Percentiles rank a stretch among this genome's conserved stretches.
These are phyloP conservation scores for Phoxinus dragarum DNA, from an alignment of 2,797 vertebrate genomes.

Conservation along the genomic window DNA sequence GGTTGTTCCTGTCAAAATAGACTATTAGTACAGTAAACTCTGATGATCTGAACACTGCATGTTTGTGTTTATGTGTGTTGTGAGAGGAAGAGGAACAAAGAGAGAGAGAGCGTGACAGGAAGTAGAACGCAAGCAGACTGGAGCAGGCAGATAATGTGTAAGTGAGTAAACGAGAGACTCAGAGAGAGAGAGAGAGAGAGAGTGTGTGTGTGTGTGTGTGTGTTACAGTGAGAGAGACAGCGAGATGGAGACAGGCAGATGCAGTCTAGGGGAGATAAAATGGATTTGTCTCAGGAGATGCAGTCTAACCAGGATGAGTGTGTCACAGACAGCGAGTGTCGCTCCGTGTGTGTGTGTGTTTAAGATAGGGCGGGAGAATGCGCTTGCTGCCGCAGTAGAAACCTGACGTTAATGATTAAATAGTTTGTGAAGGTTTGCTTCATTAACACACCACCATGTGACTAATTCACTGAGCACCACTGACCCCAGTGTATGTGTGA, in stretches of 20 bases:
- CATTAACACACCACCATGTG: constrained; percentile 63
- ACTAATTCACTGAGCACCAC: constrained; percentile 61
- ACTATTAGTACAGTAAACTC: constrained; percentile 15
- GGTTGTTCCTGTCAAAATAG: neutral
- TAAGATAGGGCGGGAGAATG: constrained; percentile 52
- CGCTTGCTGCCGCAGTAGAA: constrained; percentile 39
- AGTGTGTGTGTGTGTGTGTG: constrained; percentile 45
- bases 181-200: constrained; percentile 31
- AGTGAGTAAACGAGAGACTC: constrained; percentile 29
- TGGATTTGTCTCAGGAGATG: constrained; percentile 57
- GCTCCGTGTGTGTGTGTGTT: constrained; percentile 25
- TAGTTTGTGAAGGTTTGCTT: constrained; percentile 63
- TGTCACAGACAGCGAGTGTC: constrained; percentile 53
- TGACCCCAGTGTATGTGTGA: constrained; percentile 52
- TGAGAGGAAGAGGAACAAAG: constrained; percentile 10
- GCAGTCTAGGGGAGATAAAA: constrained; percentile 45
- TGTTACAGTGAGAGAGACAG: constrained; percentile 44
- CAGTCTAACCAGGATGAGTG: constrained; percentile 52
- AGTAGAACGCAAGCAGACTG: constrained; percentile 30
- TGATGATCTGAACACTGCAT: constrained; percentile 14
- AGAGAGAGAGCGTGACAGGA: constrained; percentile 36
- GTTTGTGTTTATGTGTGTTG: constrained; percentile 34
- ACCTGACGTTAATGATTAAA: constrained; percentile 65
- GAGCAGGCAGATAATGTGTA: constrained; percentile 33
- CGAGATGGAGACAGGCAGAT: constrained; percentile 38